Evolutionary conservation across 2,113 vertebrate genomes (phyloP).

Genomic region (Cephalopterus ornatus): DNA sequence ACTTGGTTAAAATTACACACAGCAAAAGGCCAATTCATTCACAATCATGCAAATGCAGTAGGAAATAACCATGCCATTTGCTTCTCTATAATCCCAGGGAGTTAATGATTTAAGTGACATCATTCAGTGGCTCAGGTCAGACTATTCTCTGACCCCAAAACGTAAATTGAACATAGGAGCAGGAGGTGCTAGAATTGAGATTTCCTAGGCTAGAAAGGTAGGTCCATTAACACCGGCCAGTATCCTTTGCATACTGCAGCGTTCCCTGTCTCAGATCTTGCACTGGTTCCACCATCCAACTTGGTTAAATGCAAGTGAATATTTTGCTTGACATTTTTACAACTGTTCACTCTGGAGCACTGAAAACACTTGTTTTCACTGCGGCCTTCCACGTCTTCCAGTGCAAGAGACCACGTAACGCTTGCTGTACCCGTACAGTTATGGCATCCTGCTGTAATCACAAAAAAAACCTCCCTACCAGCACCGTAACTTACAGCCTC

Average conservation of each 20-base stretch:
- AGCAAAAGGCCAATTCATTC: slow-evolving; percentile 23
- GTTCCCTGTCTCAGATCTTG: not conserved
- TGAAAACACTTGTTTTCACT: not conserved
- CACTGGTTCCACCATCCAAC: not conserved
- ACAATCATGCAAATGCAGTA: slow-evolving; percentile 2
- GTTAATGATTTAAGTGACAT: not conserved
- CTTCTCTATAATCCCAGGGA: not conserved
- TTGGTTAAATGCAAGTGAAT: not conserved
- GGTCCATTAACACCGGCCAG: accelerated
- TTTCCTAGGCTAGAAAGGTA: not conserved
- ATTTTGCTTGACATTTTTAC: not conserved
- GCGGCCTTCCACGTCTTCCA: not conserved
- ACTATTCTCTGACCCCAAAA: not conserved
- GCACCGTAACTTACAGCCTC: slow-evolving; percentile 8
- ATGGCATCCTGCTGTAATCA: not conserved
- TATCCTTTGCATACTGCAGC: not conserved
- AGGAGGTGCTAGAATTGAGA: not conserved
- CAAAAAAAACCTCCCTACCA: not conserved
- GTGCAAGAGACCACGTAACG: not conserved
- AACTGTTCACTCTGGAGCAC: not conserved
- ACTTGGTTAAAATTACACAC: not conserved
- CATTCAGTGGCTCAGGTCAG: not conserved
- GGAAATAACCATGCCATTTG: not conserved
- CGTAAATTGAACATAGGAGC: not conserved
- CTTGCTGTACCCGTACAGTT: not conserved